Base-by-base conservation (phyloP, 1,140 invertebrate species). In the Leptinotarsa lineolata region DNA sequence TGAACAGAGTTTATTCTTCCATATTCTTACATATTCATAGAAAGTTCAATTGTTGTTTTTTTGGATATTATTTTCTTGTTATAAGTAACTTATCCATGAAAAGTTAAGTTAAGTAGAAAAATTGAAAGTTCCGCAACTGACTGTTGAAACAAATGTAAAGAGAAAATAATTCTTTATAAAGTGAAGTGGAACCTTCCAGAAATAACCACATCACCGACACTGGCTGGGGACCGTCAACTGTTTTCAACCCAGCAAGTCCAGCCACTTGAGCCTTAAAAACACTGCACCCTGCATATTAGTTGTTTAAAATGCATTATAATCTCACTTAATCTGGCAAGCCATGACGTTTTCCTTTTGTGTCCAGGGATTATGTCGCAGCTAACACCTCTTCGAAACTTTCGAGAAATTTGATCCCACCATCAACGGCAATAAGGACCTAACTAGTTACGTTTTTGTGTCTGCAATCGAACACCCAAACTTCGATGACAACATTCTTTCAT, bases 281-380 rank as follows among this genome's bases (percentile, higher is more conserved):
- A 72, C 63, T 72, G 64, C 61, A 72, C 71, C 71, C 72, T 61
- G 48, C 63, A 70, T 64, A 76, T 76, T 76, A 74, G 75, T 74
- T 69, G 75, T 76, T 76, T 74, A 73, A 76, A 76, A 73, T 70
- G 75, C 63, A 76, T 74, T 74, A 71, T 73, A 74, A 76, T 76
- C 75, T 58, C 24, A 54, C 69, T 63, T 74, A 76, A 76, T 76
- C 75, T 70, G 74, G 67, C 71, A 70, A 60, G 71, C 65, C 67
- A 66, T 73, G 72, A 74, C 72, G 48, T 68, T 72, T 73, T 73
- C 46, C 69, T 68, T 72, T 76, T 76, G 75, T 76, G 68, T 74
- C 61, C 63, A 12, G 13, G 75, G 75, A 76, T 76, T 76, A 76
- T 59, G 48, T 72, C 73, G 64, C 46, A 74, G 46, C 68, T 72